These are phyloP conservation scores for Trachelus stipa DNA, from an alignment of 2,888 invertebrate genomes.

Conservation along the genomic window DNA sequence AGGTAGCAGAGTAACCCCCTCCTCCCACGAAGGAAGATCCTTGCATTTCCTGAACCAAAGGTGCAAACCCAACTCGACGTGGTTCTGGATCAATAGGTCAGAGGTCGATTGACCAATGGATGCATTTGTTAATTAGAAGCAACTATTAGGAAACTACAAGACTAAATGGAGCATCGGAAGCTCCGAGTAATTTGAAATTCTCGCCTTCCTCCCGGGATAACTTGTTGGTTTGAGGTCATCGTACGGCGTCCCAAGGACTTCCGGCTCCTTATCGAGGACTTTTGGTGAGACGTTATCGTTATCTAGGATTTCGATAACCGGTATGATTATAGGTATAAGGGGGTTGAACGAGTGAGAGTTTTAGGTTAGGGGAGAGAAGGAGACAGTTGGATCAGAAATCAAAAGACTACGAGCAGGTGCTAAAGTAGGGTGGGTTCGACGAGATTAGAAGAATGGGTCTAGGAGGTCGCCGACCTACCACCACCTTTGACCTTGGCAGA, in stretches of 20 bases:
- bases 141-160: neutral
- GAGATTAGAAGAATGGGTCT: neutral
- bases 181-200: neutral
- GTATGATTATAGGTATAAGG: neutral
- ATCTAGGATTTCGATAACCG: neutral
- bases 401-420: neutral
- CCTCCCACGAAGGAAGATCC: neutral
- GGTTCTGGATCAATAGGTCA: neutral
- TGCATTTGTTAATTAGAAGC: neutral
- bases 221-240: too few species aligned
- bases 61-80: neutral
- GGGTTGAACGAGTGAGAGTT: neutral
- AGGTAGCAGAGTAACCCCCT: too few species aligned
- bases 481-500: neutral
- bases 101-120: neutral
- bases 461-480: neutral
- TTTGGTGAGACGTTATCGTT: neutral
- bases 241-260: too few species aligned
- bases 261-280: neutral
- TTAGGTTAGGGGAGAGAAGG: constrained; percentile 32
- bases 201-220: neutral
- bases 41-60: neutral
- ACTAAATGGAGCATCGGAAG: neutral
- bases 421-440: neutral
- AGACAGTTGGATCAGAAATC: neutral